Evolutionary conservation across 2,113 vertebrate genomes (phyloP), one percentile per base, ranked within the genome.

Genomic region (Mustela nigripes): DNA sequence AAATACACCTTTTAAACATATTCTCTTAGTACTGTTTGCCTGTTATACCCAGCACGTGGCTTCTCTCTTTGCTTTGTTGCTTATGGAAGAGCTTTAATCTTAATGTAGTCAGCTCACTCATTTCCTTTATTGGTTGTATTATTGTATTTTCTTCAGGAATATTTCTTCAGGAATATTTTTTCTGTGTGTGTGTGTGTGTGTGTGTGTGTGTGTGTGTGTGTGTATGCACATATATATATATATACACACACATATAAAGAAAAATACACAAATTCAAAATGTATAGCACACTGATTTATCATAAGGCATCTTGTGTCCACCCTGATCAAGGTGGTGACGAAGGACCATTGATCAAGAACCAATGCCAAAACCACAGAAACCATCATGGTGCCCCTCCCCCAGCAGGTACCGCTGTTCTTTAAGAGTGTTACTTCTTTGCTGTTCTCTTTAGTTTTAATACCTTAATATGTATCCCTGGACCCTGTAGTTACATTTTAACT

Each of bases 121-220:
- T 89, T 67, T 74, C 60, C 62, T 89, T 71, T 84, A 39, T 79
- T 89, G 73, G 6, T 89, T 56, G 16, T 89, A 56, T 78, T 74
- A 63, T 50, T 92, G 28, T 89, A 79, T 84, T 76, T 89, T 94
- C 92, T 86, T 94, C 26, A 33, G 56, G 6, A 71, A 56, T 71
- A 89, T 76, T 89, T 94, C 92, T 86, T 94, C 26, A 33, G 56
- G 6, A 71, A 56, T 71, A 89, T 48, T 48, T 48, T 11, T 48
- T 48, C 45, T 48, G 1, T 48, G 45, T 4, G 18, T 56, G 53
- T 56, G 53, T 56, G 5, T 56, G 15, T n/a, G n/a, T n/a, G n/a
- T n/a, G n/a, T n/a, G n/a, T n/a, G 18, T 56, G 53, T 56, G 53
- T 56, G 5, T 56, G 4, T 53, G 15, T 53, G 50, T 53, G 15